phyloP scores from a whole-genome alignment of 2,888 invertebrate genomes.

The Sinelater perroti region DNA sequence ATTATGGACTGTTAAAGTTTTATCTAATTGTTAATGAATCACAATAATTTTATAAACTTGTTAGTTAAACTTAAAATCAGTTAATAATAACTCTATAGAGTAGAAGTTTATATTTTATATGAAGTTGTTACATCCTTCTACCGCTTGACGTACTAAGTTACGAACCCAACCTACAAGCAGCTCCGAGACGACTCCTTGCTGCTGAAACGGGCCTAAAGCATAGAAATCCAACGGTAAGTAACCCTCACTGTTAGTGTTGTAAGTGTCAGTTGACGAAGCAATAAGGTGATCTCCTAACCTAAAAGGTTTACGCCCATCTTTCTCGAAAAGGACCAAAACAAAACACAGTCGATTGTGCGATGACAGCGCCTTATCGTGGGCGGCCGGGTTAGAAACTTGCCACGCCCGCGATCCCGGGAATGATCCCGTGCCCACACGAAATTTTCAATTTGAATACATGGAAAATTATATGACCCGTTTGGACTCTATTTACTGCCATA shows the following conservation, averaged over 20 bases:
- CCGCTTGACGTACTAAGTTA: conserved; percentile 24
- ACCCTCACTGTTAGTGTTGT: background rate
- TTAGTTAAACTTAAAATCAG: conserved; percentile 27
- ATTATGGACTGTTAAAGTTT: conserved; percentile 29
- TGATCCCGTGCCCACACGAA: conserved; percentile 43
- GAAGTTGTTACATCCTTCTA: conserved; percentile 26
- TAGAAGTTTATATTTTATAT: conserved; percentile 31
- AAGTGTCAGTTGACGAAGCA: background rate
- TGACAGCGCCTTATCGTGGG: conserved; percentile 44
- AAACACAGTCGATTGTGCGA: conserved; percentile 52
- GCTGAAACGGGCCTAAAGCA: conserved; percentile 19
- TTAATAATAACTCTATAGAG: conserved; percentile 24
- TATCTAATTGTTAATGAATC: conserved; percentile 25
- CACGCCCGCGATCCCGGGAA: conserved; percentile 51
- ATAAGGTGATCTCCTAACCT: conserved; percentile 19
- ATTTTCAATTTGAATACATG: conserved; percentile 43
- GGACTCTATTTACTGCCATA: no score
- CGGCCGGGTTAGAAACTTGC: conserved; percentile 49
- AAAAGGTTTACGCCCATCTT: conserved; percentile 52
- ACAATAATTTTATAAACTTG: conserved; percentile 31
- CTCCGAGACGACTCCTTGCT: conserved; percentile 17
- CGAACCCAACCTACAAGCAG: no score
- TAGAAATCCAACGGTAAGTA: conserved; percentile 33
- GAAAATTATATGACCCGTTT: conserved; percentile 31
- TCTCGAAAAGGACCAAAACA: conserved; percentile 54